These are phyloP conservation scores for Tenebrio molitor DNA, from an alignment of 1,140 invertebrate species.

Conservation along the genomic window DNA sequence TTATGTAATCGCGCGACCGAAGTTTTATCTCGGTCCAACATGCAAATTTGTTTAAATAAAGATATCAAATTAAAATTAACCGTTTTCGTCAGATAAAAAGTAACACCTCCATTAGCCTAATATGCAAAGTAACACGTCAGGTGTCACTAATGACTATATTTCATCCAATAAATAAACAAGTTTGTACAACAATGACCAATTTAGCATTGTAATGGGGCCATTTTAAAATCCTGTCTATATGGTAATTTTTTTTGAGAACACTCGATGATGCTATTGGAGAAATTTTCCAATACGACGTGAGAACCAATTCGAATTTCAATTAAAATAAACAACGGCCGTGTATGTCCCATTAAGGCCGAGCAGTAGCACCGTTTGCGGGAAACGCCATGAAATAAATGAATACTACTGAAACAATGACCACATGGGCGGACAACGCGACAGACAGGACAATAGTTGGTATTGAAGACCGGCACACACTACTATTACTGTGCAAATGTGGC, in stretches of 20 bases:
- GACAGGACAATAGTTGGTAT: slow-evolving; percentile 28
- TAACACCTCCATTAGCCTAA: slow-evolving; percentile 40
- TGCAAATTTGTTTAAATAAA: slow-evolving; percentile 40
- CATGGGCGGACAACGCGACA: slow-evolving; percentile 35
- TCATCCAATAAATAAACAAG: slow-evolving; percentile 29
- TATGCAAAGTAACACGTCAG: slow-evolving; percentile 40
- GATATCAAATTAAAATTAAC: slow-evolving; percentile 41
- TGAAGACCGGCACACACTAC: slow-evolving; percentile 25
- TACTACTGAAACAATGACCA: slow-evolving; percentile 37
- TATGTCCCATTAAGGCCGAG: slow-evolving; percentile 27
- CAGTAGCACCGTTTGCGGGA: slow-evolving; percentile 18
- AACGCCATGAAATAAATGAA: slow-evolving; percentile 34
- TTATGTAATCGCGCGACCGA: slow-evolving; percentile 17
- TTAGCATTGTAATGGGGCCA: slow-evolving; percentile 37
- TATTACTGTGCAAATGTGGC: slow-evolving; percentile 37
- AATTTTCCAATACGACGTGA: slow-evolving; percentile 19
- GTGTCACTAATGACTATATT: slow-evolving; percentile 40
- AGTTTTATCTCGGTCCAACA: slow-evolving; percentile 36
- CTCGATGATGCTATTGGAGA: not conserved
- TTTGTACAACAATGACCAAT: slow-evolving; percentile 39
- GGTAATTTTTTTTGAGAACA: slow-evolving; percentile 8
- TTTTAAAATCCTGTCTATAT: slow-evolving; percentile 23
- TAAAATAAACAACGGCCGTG: slow-evolving; percentile 30
- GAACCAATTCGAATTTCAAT: slow-evolving; percentile 25
- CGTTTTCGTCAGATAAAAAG: slow-evolving; percentile 37